A percentile compares a stretch with the other conserved stretches of the same genome.
phyloP scores from a whole-genome alignment of 2,888 invertebrate genomes.

The Xanthorhoe designata region DNA sequence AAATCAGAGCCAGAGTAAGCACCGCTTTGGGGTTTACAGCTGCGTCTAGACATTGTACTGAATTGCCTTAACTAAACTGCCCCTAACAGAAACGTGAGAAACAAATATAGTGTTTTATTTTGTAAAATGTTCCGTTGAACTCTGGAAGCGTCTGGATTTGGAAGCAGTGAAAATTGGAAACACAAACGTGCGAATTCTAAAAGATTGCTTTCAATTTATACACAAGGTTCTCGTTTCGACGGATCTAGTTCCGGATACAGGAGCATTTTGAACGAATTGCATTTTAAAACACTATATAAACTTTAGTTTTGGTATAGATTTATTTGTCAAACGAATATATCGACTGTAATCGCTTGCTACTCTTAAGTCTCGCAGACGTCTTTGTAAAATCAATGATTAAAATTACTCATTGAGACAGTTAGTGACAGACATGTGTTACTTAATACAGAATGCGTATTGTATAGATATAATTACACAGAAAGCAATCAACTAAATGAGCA shows the following conservation, averaged over 20 bases:
- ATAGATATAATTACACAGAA: slow-evolving; percentile 8
- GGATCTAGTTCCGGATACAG: slow-evolving; percentile 7
- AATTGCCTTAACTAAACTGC: slow-evolving; percentile 39
- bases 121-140: slow-evolving; percentile 29
- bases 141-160: slow-evolving; percentile 25
- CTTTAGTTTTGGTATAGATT: not conserved
- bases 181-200: slow-evolving; percentile 23
- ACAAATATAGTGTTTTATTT: slow-evolving; percentile 35
- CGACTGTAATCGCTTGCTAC: not conserved
- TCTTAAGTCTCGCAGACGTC: no score
- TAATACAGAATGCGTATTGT: not conserved
- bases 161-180: slow-evolving; percentile 11
- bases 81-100: slow-evolving; percentile 38
- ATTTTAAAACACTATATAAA: not conserved
- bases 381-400: not conserved
- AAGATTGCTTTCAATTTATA: slow-evolving; percentile 24
- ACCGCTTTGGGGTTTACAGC: slow-evolving; percentile 32
- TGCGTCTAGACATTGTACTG: slow-evolving; percentile 52
- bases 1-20: slow-evolving; percentile 39
- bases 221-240: slow-evolving; percentile 4
- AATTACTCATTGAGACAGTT: not conserved
- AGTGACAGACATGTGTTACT: not conserved
- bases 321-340: not conserved
- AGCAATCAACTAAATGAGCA: slow-evolving; percentile 30
- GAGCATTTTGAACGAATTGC: not conserved